Evolutionary conservation across 2,113 vertebrate genomes (phyloP).

Genomic region (Girardinichthys multiradiatus): DNA sequence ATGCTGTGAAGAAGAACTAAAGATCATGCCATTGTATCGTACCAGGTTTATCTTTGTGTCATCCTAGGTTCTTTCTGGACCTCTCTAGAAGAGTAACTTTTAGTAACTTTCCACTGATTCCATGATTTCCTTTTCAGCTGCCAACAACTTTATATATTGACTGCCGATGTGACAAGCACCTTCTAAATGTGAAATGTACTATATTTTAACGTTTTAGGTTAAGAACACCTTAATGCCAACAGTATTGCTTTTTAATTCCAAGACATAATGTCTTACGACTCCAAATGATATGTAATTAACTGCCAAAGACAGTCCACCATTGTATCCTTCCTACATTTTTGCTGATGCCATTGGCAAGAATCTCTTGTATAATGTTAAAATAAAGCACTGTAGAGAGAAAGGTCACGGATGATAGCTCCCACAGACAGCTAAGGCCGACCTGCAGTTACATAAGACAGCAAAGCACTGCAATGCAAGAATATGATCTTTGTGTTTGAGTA

Average conservation of each 20-base stretch:
- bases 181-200: no score
- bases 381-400: constrained; percentile 48
- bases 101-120: no score
- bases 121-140: no score
- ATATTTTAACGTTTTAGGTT: neutral
- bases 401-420: constrained; percentile 54
- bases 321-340: constrained; percentile 34
- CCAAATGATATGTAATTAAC: neutral
- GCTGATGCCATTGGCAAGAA: constrained; percentile 32
- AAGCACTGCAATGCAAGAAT: constrained; percentile 57
- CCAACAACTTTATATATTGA: no score
- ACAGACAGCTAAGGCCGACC: constrained; percentile 55
- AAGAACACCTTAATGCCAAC: neutral
- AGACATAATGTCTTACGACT: neutral
- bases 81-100: no score
- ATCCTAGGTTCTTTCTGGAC: no score
- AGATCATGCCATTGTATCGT: no score
- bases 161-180: no score
- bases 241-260: neutral
- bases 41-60: no score
- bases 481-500: constrained; percentile 59
- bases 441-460: constrained; percentile 52
- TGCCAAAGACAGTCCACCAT: constrained; percentile 42
- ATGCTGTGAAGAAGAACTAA: no score
- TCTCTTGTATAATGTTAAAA: constrained; percentile 52